Conservation (phyloP, 1,140 invertebrate species). For the Sipha flava region DNA sequence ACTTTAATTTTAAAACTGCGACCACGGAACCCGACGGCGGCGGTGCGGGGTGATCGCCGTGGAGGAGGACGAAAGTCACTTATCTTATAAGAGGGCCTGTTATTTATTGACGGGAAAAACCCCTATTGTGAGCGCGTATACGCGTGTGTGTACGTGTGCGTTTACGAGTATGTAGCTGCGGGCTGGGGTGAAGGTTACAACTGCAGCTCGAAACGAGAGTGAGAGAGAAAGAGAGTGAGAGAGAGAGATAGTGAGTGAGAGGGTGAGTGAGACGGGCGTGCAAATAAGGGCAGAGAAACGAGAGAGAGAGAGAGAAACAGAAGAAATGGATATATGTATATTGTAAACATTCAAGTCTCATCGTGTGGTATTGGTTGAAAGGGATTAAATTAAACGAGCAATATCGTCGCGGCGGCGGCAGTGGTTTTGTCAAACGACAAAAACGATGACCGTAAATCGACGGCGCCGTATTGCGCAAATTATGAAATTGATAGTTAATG, state of each 20-base stretch:
- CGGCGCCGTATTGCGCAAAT: conserved; percentile 25
- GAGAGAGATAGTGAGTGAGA: too few species aligned
- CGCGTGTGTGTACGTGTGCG: neutral
- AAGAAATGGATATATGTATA: neutral
- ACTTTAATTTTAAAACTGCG: conserved; percentile 32
- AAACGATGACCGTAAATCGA: conserved; percentile 30
- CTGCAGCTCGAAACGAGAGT: neutral
- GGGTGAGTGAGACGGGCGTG: too few species aligned
- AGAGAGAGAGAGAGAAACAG: neutral
- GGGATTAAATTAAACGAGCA: conserved; percentile 26
- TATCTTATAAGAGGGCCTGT: conserved; percentile 28
- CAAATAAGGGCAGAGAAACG: neutral
- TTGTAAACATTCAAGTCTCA: neutral
- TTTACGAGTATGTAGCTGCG: neutral
- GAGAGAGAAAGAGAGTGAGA: neutral
- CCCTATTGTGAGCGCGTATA: neutral
- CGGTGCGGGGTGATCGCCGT: neutral
- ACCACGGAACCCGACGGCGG: neutral
- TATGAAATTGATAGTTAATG: conserved; percentile 29
- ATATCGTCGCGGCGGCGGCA: neutral
- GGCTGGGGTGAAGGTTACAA: neutral
- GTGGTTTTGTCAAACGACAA: conserved; percentile 6
- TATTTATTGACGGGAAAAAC: conserved; percentile 26
- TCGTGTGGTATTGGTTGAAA: neutral
- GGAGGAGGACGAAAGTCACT: conserved; percentile 21